Evolutionary conservation across 2,888 invertebrate genomes (phyloP), one percentile per base, ranked within the genome.

Genomic region (Nomada lathburiana): DNA sequence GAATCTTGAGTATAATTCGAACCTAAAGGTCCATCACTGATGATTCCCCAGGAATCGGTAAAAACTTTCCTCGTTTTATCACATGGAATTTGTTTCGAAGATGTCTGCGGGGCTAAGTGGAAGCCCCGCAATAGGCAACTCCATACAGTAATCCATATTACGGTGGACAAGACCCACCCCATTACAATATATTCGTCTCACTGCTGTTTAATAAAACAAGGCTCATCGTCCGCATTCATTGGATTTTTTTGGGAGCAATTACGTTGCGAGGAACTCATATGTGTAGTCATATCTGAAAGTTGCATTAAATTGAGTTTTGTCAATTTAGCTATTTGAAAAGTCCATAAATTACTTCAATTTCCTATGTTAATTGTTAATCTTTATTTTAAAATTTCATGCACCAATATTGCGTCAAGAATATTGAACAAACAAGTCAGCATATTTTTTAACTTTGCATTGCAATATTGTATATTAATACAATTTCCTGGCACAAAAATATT

Each of bases 1-100:
- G 98, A 98, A 93, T 98, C 98, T 94, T 96, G 97, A 70, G 98
- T 98, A 93, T 98, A 98, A 93, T 98, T 97, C 50, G 96, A 97
- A 84, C 96, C 97, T 85, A 96, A 96, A 44, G 98, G 97, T 67
- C 98, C 98, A 95, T 98, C 98, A 83, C 97, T 97, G 89, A 98
- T 97, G 88, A 97, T 95, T 65, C 98, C 98, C 95, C 96, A 97
- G 64, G 96, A 95, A 82, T 97, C 96, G 23, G 96, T 97, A 90
- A 98, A 97, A 59, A 98, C 96, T 93, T 97, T 96, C 89, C 98
- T 96, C 82, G 97, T 96, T 92, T 97, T 97, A 95, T 98, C 97
- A 95, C 98, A 98, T 86, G 97, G 96, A 86, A 96, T 95, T 90
- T 93, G 93, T 83, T 94, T 94, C 63, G 92, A 89, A 80, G 92